Percentiles rank a stretch among this genome's conserved stretches.
Evolutionary conservation across 92 coral and sea anemone genomes (phyloP).

Genomic region (Porites lobata): DNA sequence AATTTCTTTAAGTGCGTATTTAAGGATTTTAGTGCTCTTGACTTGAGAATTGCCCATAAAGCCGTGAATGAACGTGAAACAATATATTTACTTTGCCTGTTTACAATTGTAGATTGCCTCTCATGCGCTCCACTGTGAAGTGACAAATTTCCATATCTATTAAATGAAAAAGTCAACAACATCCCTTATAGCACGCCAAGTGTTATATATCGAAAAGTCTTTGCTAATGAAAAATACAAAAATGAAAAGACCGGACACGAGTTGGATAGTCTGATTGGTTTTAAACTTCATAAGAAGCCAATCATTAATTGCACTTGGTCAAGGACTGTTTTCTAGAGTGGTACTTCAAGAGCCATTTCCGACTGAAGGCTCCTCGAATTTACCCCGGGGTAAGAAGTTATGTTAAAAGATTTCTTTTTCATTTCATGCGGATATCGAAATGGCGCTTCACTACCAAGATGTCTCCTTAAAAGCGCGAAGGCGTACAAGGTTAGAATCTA

Average conservation of each 20-base stretch:
- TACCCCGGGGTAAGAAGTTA: slow-evolving; percentile 13
- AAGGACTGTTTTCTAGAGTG: neutral
- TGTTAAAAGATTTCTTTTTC: neutral
- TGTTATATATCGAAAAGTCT: slow-evolving; percentile 14
- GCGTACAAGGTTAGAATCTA: slow-evolving; percentile 40
- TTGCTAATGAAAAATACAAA: slow-evolving; percentile 38
- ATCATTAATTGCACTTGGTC: neutral
- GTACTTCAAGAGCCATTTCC: slow-evolving; percentile 25
- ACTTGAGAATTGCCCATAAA: neutral
- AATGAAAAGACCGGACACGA: slow-evolving; percentile 44
- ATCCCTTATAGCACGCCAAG: slow-evolving; percentile 19
- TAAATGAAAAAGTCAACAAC: slow-evolving; percentile 39
- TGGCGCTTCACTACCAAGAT: slow-evolving; percentile 42
- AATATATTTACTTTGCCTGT: slow-evolving; percentile 25
- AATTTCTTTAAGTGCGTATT: neutral
- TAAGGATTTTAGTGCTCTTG: neutral
- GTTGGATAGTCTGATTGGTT: slow-evolving; percentile 12
- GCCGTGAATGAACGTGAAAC: slow-evolving; percentile 10
- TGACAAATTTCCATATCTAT: slow-evolving; percentile 41
- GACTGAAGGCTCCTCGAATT: neutral
- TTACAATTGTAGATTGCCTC: slow-evolving; percentile 25
- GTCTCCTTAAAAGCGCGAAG: slow-evolving; percentile 25
- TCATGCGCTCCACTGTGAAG: slow-evolving; percentile 3
- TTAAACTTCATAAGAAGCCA: slow-evolving; percentile 20
- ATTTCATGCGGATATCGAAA: neutral